These are phyloP conservation scores for Pseudorectes ferrugineus DNA, from an alignment of 2,113 vertebrate species.

Conservation along the genomic window DNA sequence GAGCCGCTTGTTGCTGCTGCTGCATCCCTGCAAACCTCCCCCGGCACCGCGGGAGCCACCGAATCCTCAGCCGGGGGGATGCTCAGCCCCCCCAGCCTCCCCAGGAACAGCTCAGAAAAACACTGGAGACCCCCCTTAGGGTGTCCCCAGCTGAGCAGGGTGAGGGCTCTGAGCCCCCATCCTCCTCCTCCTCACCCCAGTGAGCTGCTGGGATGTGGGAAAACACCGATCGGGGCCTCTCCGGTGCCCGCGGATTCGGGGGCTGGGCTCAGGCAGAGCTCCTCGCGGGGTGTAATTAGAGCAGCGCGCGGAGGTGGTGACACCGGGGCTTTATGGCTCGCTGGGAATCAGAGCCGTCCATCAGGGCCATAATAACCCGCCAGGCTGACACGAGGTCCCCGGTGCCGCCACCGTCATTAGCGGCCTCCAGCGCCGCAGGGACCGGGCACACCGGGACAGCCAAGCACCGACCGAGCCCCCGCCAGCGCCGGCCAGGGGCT, in stretches of 20 bases:
- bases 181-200: not conserved
- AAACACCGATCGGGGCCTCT: accelerated
- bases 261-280: not conserved
- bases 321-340: not conserved
- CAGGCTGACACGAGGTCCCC: not conserved
- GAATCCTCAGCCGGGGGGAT: not conserved
- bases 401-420: not conserved
- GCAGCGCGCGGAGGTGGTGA: not conserved
- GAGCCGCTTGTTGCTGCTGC: not conserved
- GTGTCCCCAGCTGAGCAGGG: too few relatives aligned
- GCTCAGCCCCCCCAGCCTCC: not conserved
- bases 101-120: not conserved
- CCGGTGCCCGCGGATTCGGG: accelerated
- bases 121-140: not conserved
- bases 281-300: not conserved
- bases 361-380: not conserved
- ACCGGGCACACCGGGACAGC: accelerated
- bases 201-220: not conserved
- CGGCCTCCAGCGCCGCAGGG: accelerated
- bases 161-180: accelerated
- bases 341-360: not conserved
- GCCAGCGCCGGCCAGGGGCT: accelerated
- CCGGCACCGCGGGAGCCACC: not conserved
- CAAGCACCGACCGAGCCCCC: not conserved
- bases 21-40: conserved; percentile 10